Evolutionary conservation across 2,113 vertebrate species (phyloP).

Genomic region (Spermophilus dauricus): DNA sequence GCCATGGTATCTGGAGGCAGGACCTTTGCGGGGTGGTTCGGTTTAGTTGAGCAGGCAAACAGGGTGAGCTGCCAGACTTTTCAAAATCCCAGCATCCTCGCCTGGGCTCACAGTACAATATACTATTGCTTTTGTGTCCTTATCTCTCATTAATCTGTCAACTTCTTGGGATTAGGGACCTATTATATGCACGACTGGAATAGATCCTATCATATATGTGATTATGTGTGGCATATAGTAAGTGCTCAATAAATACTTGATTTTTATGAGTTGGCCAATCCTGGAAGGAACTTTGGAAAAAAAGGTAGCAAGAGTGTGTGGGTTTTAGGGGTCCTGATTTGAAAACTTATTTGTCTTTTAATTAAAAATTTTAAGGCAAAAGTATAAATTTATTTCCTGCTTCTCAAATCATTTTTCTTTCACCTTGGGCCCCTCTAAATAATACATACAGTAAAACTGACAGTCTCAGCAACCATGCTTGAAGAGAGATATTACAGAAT

Average conservation of each 20-base stretch:
- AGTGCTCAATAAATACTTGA: not conserved
- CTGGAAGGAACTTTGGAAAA: not conserved
- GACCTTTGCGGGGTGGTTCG: not conserved
- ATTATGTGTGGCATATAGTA: not conserved
- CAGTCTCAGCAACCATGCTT: not conserved
- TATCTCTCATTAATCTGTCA: not conserved
- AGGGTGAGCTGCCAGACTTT: no score
- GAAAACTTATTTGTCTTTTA: not conserved
- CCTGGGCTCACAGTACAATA: not conserved
- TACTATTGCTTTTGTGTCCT: not conserved
- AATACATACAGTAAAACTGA: not conserved
- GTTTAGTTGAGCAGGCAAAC: not conserved
- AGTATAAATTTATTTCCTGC: not conserved
- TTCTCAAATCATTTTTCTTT: constrained; percentile 17
- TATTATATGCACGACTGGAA: not conserved
- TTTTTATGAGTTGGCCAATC: not conserved
- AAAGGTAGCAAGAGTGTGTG: not conserved
- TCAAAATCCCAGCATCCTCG: not conserved
- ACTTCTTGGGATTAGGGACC: not conserved
- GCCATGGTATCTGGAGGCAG: not conserved
- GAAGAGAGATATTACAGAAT: not conserved
- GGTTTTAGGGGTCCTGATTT: not conserved
- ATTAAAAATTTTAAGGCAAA: not conserved
- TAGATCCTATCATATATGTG: not conserved
- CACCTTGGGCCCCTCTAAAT: not conserved